These are phyloP conservation scores for Tautogolabrus adspersus DNA, from an alignment of 2,113 vertebrate species.

Conservation along the genomic window DNA sequence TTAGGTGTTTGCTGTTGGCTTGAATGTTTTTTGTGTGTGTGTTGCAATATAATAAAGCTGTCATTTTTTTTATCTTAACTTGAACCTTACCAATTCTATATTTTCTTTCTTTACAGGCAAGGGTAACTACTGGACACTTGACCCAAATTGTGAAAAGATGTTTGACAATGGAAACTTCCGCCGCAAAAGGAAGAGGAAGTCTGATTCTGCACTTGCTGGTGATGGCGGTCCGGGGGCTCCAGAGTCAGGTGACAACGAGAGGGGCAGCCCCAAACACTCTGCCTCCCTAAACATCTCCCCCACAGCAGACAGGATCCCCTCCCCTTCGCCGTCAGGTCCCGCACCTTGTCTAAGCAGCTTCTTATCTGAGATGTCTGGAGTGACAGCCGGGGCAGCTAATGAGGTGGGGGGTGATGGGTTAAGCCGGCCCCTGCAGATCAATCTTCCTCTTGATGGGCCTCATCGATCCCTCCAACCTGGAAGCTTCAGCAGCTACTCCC, in stretches of 20 bases:
- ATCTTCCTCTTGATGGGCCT: constrained; percentile 85
- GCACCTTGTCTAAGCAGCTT: constrained; percentile 91
- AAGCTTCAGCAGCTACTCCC: constrained; percentile 89
- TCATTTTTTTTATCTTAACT: neutral
- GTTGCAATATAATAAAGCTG: neutral
- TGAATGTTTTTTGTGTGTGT: neutral
- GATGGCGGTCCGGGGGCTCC: constrained; percentile 73
- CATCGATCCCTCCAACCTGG: constrained; percentile 88
- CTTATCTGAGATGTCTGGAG: constrained; percentile 93
- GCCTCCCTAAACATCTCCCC: constrained; percentile 80
- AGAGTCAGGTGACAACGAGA: constrained; percentile 86
- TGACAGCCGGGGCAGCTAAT: constrained; percentile 79
- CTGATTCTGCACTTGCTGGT: constrained; percentile 82
- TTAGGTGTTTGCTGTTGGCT: neutral
- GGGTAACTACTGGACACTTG: constrained; percentile 99
- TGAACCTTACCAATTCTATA: neutral
- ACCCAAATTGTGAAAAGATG: constrained; percentile 99
- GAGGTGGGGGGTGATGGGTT: constrained; percentile 83
- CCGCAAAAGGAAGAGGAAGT: constrained; percentile 97
- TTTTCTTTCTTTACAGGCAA: constrained; percentile 84
- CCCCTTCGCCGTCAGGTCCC: constrained; percentile 79
- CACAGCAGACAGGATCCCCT: constrained; percentile 85
- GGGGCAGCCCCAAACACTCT: constrained; percentile 83
- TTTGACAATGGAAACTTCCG: constrained; percentile 99
- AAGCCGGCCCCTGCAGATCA: constrained; percentile 83